Base-by-base conservation (phyloP, 2,888 invertebrate species). In the Athalia circularis region DNA sequence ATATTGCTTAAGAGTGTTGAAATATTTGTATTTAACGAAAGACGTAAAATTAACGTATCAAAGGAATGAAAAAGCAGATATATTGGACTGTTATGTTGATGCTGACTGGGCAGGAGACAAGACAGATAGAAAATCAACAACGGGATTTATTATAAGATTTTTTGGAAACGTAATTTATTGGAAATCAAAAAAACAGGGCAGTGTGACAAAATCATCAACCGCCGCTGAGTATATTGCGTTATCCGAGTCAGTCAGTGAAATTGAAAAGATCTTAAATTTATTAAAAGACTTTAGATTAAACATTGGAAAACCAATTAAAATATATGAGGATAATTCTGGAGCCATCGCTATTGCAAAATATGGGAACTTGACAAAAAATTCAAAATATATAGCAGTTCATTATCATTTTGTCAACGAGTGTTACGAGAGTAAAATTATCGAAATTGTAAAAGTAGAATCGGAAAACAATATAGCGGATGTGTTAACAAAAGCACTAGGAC, bases 81-180 rank as follows among this genome's bases (percentile, higher is more conserved):
- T 59, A 5, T 4, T 79, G 5, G 79, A 79, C n/a, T 47, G 59
- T n/a, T 79, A 43, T 47, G 80, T 77, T 50, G 79, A 80, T 77
- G 54, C 80, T 5, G 80, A 80, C 50, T 79, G 72, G 77, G 80
- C 79, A 3, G 77, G 61, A 43, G 79, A 80, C 47, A 70, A 57
- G 4, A 48, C 59, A 4, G 79, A 79, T 77, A 50, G 79, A 9
- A 79, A 79, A 52, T 80, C 80, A 43, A 74, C 78, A 3, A 61
- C 75, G 0, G 80, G 80, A 47, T 75, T 77, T 67, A 5, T 77
- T 11, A 61, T 80, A 45, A 67, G 77, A 72, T 8, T 77, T 11
- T 77, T 64, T 52, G 68, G 77, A 13, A 72, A 50, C 11, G 45
- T 61, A 11, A 57, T 77, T 11, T 47, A 4, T 1, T 77, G 77